Evolutionary conservation across 2,113 vertebrate species (phyloP).

Genomic region (Microtus oregoni): DNA sequence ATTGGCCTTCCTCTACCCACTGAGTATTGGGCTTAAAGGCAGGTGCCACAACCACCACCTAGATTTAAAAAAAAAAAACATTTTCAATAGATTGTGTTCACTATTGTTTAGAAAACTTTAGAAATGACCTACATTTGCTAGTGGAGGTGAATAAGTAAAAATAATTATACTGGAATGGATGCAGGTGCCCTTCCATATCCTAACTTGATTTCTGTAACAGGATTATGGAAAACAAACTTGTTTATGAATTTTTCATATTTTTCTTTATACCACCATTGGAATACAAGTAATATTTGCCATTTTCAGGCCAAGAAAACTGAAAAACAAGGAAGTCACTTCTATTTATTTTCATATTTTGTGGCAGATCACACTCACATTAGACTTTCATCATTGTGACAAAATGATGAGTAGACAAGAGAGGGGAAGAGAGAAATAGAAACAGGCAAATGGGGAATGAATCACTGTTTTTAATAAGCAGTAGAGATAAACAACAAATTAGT

Average conservation of each 20-base stretch:
- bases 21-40: no score
- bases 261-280: neutral
- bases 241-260: neutral
- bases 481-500: neutral
- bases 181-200: neutral
- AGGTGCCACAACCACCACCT: neutral
- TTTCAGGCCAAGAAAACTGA: neutral
- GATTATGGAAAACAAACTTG: neutral
- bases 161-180: neutral
- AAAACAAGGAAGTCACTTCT: neutral
- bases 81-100: neutral
- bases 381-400: neutral
- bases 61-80: neutral
- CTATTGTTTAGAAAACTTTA: neutral
- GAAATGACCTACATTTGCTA: neutral
- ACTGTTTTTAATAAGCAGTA: neutral
- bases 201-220: neutral
- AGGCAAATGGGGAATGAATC: neutral
- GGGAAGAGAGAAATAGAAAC: neutral
- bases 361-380: neutral
- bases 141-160: neutral
- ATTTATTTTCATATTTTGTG: neutral
- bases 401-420: neutral
- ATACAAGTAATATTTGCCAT: neutral
- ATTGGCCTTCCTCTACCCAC: no score